A percentile compares a stretch with the other conserved stretches of the same genome.
Conservation (phyloP, 2,888 invertebrate species). For the Lithophane ornitopus region DNA sequence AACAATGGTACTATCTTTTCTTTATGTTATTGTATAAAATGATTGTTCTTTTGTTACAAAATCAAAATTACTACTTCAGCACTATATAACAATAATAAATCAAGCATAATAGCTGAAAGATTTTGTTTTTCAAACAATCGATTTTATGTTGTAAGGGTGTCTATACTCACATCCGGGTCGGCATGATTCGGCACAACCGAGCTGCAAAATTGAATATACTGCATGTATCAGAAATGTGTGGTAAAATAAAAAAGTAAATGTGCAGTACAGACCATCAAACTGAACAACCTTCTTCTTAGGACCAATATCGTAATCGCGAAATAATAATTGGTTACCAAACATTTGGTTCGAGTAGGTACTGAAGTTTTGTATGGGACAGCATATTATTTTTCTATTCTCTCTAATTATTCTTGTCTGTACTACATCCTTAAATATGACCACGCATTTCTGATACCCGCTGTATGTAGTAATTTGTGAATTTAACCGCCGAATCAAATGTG, state of each 20-base stretch:
- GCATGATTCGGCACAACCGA: neutral
- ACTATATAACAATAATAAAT: neutral
- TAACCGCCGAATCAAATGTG: neutral
- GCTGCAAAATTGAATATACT: neutral
- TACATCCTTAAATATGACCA: neutral
- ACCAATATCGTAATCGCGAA: no score
- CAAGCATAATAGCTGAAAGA: neutral
- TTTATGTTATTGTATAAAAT: constrained; percentile 6
- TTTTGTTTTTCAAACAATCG: constrained; percentile 14
- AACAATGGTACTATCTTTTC: neutral
- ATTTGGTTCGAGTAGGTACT: no score
- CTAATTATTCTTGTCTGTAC: neutral
- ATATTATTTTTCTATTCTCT: neutral
- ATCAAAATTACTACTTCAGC: neutral
- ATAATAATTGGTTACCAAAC: no score
- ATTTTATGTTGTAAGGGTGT: neutral
- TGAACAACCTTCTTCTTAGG: no score
- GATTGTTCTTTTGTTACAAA: constrained; percentile 29
- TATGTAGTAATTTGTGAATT: neutral
- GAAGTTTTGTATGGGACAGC: no score
- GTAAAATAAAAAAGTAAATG: neutral
- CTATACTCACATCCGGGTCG: neutral
- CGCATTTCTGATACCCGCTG: neutral
- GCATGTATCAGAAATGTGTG: neutral
- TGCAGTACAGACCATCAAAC: no score